phyloP scores from a whole-genome alignment of 30 jellyfish, hydroid and myxozoan genomes.

The Aurelia sp. region DNA sequence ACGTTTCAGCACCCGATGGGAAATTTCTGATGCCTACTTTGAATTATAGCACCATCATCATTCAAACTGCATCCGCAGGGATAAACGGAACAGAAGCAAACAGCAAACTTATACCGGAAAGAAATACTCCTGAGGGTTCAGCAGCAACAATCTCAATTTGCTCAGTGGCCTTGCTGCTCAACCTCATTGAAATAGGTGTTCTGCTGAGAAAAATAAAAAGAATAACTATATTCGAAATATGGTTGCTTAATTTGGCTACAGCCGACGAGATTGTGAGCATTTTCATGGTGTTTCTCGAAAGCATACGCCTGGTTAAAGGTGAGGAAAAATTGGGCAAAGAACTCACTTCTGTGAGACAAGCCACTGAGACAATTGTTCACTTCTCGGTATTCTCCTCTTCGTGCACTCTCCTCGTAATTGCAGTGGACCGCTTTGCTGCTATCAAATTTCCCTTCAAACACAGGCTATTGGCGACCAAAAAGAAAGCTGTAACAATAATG shows the following conservation, averaged over 20 bases:
- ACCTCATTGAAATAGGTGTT: conserved; percentile 7
- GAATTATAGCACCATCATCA: too few relatives aligned
- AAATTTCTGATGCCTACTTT: too few relatives aligned
- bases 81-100: too few relatives aligned
- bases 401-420: not conserved
- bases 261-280: conserved; percentile 6
- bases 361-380: not conserved
- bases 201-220: not conserved
- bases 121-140: not conserved
- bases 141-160: conserved; percentile 3
- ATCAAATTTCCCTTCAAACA: conserved; percentile 33
- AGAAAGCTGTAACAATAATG: conserved; percentile 3
- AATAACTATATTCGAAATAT: conserved; percentile 20
- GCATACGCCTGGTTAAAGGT: not conserved
- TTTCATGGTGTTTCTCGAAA: not conserved
- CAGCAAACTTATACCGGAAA: too few relatives aligned
- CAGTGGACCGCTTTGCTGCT: conserved; percentile 30
- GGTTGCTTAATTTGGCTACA: conserved; percentile 4
- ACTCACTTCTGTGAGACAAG: not conserved
- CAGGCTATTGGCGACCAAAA: conserved; percentile 42
- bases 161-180: conserved; percentile 9
- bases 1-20: too few relatives aligned
- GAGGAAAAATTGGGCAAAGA: not conserved
- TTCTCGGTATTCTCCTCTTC: conserved; percentile 28
- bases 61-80: too few relatives aligned